Percentiles rank a stretch among this genome's conserved stretches.
These are phyloP conservation scores for Solenodon paradoxus DNA, from an alignment of 2,113 vertebrate genomes.

Conservation along the genomic window DNA sequence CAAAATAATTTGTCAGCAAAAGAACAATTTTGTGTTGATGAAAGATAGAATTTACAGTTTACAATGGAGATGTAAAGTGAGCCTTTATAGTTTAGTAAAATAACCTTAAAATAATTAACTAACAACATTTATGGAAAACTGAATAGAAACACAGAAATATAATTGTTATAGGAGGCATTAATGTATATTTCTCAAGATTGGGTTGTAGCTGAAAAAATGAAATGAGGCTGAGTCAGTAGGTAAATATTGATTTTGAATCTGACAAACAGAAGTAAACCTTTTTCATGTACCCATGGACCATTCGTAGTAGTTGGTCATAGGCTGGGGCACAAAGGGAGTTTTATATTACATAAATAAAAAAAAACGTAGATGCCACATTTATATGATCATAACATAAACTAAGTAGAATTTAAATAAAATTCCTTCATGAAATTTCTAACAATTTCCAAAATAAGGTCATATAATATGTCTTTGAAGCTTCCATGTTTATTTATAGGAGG, in stretches of 20 bases:
- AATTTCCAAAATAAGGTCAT: background rate
- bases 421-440: background rate
- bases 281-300: too few species aligned
- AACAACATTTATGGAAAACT: background rate
- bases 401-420: background rate
- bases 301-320: background rate
- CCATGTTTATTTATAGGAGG: background rate
- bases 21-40: background rate
- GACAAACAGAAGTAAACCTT: background rate
- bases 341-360: background rate
- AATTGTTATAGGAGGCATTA: background rate
- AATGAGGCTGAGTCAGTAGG: background rate
- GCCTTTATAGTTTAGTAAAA: background rate
- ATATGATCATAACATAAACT: background rate
- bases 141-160: background rate
- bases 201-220: background rate
- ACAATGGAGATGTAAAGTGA: background rate
- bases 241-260: background rate
- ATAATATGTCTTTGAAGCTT: slow-evolving; percentile 8
- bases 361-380: background rate
- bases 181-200: background rate
- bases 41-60: background rate
- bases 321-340: background rate
- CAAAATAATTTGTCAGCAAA: background rate
- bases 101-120: background rate